Conservation (phyloP, 2,113 vertebrate species). For the Nestor notabilis region DNA sequence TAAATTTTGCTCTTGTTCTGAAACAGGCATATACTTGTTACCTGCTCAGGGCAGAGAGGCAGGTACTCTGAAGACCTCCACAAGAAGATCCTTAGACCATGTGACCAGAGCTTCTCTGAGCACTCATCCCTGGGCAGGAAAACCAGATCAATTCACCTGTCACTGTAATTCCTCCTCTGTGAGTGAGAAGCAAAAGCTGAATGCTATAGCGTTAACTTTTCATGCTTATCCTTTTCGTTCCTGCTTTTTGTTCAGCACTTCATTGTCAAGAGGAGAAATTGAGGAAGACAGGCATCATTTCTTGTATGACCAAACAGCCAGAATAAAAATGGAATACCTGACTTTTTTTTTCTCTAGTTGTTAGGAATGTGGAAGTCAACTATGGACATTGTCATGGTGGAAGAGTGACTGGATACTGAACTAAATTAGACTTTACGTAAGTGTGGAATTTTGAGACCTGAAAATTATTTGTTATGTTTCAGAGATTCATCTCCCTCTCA, state of each 20-base stretch:
- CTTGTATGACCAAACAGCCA: background rate
- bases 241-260: background rate
- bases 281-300: conserved; percentile 5
- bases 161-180: background rate
- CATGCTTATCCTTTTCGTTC: background rate
- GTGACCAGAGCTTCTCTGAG: background rate
- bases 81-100: background rate
- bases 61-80: background rate
- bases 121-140: background rate
- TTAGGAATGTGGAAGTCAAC: background rate
- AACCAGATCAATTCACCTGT: conserved; percentile 15
- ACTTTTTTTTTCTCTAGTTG: background rate
- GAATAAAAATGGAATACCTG: background rate
- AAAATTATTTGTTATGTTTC: background rate
- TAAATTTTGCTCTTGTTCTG: background rate
- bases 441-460: background rate
- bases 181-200: background rate
- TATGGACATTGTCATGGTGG: background rate
- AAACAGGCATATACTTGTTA: background rate
- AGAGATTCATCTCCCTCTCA: background rate
- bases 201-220: background rate
- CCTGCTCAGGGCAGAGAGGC: background rate
- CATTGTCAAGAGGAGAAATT: background rate
- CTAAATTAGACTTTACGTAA: background rate
- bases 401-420: background rate